Base-by-base conservation (phyloP, 2,113 vertebrate genomes). In the Acanthisitta chloris region DNA sequence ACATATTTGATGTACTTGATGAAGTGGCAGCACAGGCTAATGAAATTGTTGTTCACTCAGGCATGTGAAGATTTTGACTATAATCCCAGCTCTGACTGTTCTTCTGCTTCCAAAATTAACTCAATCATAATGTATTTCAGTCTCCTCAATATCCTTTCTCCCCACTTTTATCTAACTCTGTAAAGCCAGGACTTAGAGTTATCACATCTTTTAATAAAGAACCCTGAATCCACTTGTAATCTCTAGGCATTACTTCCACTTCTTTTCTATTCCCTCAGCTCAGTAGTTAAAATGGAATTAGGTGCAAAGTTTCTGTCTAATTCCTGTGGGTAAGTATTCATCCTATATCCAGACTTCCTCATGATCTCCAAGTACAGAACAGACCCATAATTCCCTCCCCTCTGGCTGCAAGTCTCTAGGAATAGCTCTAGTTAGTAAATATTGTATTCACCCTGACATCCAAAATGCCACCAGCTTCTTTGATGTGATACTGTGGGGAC, bases 381-480 rank as follows among this genome's bases (percentile, higher is more conserved):
- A 62, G 34, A 24, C 8, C 31, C 25, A 11, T 73, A 92, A 58
- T 66, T 86, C 40, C 62, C 28, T 58, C 28, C 12, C n/a, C 25
- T 64, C 36, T 71, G 46, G 69, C 89, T 81, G 45, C 66, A 38
- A 2, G 4, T 67, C 17, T 72, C 70, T 73, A 92, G 67, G 67
- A 97, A 87, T 94, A 91, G 45, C 42, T 92, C 81, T 77, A 61
- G 34, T 90, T 94, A 77, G 87, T 85, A 91, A 95, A 87, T 69
- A 82, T 18, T 85, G 42, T 67, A 82, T 77, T 89, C 74, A 94
- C 49, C 29, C 78, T 82, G 74, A 79, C 58, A 86, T 74, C 49
- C 74, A 90, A 95, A 94, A 91, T 79, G 45, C 87, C 42, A 82
- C 62, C 54, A 90, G 49, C 9, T 18, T 85, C 81, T 87, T 94